phyloP scores from a whole-genome alignment of 1,140 invertebrate genomes.

The Babylonia areolata region DNA sequence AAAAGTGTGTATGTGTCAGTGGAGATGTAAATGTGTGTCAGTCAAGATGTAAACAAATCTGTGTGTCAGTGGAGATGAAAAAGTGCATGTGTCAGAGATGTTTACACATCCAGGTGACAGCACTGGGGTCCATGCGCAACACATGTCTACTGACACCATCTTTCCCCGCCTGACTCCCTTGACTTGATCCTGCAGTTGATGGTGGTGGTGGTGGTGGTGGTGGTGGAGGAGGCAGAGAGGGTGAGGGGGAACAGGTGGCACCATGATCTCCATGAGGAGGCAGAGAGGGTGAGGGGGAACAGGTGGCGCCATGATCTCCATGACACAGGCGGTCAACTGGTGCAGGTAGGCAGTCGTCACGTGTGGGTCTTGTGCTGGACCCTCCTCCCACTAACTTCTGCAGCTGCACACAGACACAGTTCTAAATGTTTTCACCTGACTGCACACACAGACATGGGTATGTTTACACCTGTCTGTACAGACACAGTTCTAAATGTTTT shows the following conservation, averaged over 20 bases:
- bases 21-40: no score
- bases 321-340: no score
- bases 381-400: neutral
- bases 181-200: constrained; percentile 22
- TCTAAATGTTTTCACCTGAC: neutral
- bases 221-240: neutral
- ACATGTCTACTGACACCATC: constrained; percentile 24
- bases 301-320: no score
- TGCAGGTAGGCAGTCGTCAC: no score
- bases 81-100: no score
- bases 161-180: constrained; percentile 32
- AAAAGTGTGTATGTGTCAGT: no score
- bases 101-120: constrained; percentile 65
- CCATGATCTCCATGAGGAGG: neutral
- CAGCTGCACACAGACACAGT: neutral
- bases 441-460: neutral
- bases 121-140: constrained; percentile 50
- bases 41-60: no score
- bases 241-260: neutral
- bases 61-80: no score
- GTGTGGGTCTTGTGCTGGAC: no score
- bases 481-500: neutral
- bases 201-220: constrained; percentile 16
- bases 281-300: neutral
- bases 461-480: no score